These are phyloP conservation scores for Rhabdophis nuchalis DNA, from an alignment of 2,797 vertebrate species.

Conservation along the genomic window DNA sequence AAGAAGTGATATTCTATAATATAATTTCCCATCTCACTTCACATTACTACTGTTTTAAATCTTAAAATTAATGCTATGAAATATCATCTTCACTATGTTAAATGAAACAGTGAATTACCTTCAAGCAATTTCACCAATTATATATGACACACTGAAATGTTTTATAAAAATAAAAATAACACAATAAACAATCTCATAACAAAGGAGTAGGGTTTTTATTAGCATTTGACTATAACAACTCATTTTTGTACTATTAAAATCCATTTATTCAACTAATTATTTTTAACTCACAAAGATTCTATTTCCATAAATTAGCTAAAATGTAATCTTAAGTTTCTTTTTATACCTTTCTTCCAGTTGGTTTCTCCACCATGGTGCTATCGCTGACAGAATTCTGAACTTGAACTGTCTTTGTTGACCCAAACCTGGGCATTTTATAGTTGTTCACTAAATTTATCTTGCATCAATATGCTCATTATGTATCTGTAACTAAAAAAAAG, in stretches of 20 bases:
- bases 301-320: conserved; percentile 5
- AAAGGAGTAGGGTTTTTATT: not conserved
- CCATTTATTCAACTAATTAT: not conserved
- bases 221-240: not conserved
- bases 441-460: conserved; percentile 85
- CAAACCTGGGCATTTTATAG: conserved; percentile 98
- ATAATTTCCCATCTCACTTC: not conserved
- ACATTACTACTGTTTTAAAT: not conserved
- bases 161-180: not conserved
- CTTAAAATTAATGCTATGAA: not conserved
- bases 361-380: conserved; percentile 98
- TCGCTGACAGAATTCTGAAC: conserved; percentile 86
- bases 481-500: conserved; percentile 72
- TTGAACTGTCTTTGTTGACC: conserved; percentile 78
- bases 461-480: conserved; percentile 86
- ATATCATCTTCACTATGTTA: not conserved
- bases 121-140: not conserved
- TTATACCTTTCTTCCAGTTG: conserved; percentile 93
- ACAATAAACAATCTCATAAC: not conserved
- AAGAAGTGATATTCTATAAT: not conserved
- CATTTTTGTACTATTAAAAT: conserved; percentile 3
- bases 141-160: not conserved
- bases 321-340: conserved; percentile 8
- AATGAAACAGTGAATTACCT: not conserved
- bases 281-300: not conserved